Evolutionary conservation across 2,113 vertebrate species (phyloP).

Genomic region (Hyaena hyaena): DNA sequence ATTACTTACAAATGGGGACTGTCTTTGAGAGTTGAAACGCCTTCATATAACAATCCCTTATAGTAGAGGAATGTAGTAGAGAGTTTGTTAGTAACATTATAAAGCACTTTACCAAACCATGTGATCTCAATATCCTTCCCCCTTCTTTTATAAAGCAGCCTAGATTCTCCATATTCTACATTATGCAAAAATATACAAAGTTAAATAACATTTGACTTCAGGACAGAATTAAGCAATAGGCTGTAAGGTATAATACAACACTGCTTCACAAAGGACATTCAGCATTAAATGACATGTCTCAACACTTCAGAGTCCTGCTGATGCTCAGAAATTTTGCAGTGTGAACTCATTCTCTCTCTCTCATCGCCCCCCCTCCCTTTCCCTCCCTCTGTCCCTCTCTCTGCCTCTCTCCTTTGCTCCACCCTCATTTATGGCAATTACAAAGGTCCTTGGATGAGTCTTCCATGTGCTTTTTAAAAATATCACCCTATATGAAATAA

Average conservation of each 20-base stretch:
- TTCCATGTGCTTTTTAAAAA: neutral
- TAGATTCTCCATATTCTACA: neutral
- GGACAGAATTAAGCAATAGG: slow-evolving; percentile 21
- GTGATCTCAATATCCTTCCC: neutral
- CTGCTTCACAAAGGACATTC: slow-evolving; percentile 45
- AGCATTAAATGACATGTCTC: slow-evolving; percentile 8
- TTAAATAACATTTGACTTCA: slow-evolving; percentile 31
- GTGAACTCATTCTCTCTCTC: fast-evolving
- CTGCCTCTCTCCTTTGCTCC: neutral
- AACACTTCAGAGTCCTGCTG: slow-evolving; percentile 13
- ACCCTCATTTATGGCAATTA: neutral
- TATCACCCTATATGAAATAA: neutral
- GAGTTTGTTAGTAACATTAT: slow-evolving; percentile 50
- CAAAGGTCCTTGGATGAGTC: neutral
- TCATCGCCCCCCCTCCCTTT: too few relatives aligned
- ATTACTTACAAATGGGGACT: slow-evolving; percentile 51
- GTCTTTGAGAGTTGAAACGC: neutral
- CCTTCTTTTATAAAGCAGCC: neutral
- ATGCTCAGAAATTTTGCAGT: neutral
- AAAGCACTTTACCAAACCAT: slow-evolving; percentile 47
- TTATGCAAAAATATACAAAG: slow-evolving; percentile 24
- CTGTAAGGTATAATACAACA: slow-evolving; percentile 24
- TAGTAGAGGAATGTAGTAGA: neutral
- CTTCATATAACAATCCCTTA: neutral
- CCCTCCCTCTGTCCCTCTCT: neutral